These are phyloP conservation scores for Venusia cambrica DNA, from an alignment of 2,888 invertebrate genomes.

Conservation along the genomic window DNA sequence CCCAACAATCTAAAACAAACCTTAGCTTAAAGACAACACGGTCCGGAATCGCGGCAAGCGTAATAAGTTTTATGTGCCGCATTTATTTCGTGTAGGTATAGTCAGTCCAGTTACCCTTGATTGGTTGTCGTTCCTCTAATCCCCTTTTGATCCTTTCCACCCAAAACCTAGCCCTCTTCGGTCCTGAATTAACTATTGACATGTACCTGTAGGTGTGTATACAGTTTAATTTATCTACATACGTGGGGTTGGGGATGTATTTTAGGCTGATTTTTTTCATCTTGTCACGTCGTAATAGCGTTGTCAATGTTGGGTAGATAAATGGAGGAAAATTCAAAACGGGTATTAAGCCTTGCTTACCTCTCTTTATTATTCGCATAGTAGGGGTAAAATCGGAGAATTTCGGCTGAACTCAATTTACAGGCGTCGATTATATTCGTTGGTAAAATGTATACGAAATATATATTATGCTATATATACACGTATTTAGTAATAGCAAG, in stretches of 20 bases:
- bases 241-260: slow-evolving; percentile 25
- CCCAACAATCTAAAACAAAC: slow-evolving; percentile 39
- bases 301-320: slow-evolving; percentile 7
- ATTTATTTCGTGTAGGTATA: slow-evolving; percentile 81
- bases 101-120: slow-evolving; percentile 83
- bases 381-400: no score
- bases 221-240: slow-evolving; percentile 43
- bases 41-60: slow-evolving; percentile 35
- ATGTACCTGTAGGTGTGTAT: slow-evolving; percentile 66
- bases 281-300: slow-evolving; percentile 21
- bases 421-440: no score
- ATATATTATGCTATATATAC: no score
- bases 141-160: slow-evolving; percentile 85
- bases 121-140: slow-evolving; percentile 87
- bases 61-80: slow-evolving; percentile 76
- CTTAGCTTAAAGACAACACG: slow-evolving; percentile 34
- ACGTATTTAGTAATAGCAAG: no score
- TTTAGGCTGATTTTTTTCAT: slow-evolving; percentile 24
- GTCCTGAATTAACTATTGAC: slow-evolving; percentile 76
- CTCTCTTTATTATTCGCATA: no score
- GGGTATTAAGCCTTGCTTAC: no score
- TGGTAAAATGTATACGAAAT: no score
- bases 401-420: no score
- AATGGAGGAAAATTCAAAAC: not conserved
- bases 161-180: slow-evolving; percentile 80